A percentile compares a stretch with the other conserved stretches of the same genome.
Evolutionary conservation across 2,113 vertebrate species (phyloP).

Genomic region (Prolemur simus): DNA sequence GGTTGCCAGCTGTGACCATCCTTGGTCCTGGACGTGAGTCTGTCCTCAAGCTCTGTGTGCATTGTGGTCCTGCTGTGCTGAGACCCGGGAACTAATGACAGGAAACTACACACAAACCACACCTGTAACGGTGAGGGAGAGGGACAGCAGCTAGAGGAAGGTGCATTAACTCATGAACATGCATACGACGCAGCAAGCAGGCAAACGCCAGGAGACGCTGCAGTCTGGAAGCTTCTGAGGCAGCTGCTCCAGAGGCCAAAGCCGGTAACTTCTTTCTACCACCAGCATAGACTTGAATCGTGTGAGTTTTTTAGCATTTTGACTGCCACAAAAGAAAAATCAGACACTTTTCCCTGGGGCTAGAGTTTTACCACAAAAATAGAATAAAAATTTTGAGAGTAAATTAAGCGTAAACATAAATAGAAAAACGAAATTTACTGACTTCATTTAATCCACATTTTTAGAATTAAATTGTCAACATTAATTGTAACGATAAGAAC

Average conservation of each 20-base stretch:
- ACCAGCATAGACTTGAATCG: too few relatives aligned
- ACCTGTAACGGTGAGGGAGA: background rate
- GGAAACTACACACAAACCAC: too few relatives aligned
- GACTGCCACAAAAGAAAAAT: too few relatives aligned
- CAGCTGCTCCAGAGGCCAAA: background rate
- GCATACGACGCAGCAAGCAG: background rate
- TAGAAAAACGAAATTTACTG: too few relatives aligned
- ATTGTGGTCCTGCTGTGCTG: accelerated
- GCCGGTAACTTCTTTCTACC: background rate
- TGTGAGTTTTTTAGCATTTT: too few relatives aligned
- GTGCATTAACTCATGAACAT: background rate
- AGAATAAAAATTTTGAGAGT: too few relatives aligned
- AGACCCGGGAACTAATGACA: background rate
- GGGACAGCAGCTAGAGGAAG: background rate
- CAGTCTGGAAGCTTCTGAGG: background rate
- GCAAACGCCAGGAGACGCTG: accelerated
- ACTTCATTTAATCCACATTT: too few relatives aligned
- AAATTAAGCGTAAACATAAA: too few relatives aligned
- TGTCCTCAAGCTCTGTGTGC: accelerated
- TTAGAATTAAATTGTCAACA: too few relatives aligned
- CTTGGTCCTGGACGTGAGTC: accelerated
- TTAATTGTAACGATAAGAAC: too few relatives aligned
- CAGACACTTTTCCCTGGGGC: too few relatives aligned
- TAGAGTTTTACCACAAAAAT: too few relatives aligned
- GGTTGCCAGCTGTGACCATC: accelerated